phyloP scores from a whole-genome alignment of 2,888 invertebrate species.

The Anagyrus pseudococci region DNA sequence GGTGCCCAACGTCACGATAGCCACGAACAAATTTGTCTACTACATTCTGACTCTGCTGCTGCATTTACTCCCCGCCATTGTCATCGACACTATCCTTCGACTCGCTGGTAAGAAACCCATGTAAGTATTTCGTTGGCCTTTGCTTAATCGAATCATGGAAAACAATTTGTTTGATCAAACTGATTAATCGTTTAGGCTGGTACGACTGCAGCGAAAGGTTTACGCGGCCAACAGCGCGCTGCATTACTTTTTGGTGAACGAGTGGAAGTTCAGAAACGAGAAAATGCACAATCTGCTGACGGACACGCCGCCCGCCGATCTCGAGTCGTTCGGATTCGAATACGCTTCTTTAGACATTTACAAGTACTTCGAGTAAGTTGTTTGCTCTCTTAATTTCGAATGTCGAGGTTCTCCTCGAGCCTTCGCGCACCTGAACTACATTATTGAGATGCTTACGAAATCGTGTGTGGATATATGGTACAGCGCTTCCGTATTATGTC shows the following conservation, averaged over 20 bases:
- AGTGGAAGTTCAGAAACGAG: conserved; percentile 78
- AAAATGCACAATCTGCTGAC: conserved; percentile 68
- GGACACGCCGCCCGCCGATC: conserved; percentile 64
- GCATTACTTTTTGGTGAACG: conserved; percentile 75
- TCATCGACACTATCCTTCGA: conserved; percentile 74
- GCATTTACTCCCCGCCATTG: conserved; percentile 81
- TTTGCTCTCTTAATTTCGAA: too few species aligned
- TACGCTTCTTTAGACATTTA: conserved; percentile 65
- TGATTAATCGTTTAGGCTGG: conserved; percentile 67
- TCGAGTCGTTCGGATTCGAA: conserved; percentile 68
- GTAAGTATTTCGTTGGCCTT: conserved; percentile 61
- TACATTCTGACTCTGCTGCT: conserved; percentile 73
- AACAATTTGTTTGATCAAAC: background rate
- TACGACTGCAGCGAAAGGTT: conserved; percentile 81
- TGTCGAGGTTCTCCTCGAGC: too few species aligned
- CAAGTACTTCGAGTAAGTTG: conserved; percentile 61
- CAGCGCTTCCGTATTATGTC: too few species aligned
- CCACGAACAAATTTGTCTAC: conserved; percentile 68
- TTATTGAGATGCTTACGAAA: too few species aligned
- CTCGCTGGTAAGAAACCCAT: conserved; percentile 74
- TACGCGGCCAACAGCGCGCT: conserved; percentile 77
- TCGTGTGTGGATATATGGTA: too few species aligned
- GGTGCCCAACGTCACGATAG: conserved; percentile 70
- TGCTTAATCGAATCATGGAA: background rate
- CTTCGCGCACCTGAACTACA: too few species aligned